These are phyloP conservation scores for Drosophila littoralis DNA, from an alignment of 1,140 invertebrate genomes.

Conservation along the genomic window DNA sequence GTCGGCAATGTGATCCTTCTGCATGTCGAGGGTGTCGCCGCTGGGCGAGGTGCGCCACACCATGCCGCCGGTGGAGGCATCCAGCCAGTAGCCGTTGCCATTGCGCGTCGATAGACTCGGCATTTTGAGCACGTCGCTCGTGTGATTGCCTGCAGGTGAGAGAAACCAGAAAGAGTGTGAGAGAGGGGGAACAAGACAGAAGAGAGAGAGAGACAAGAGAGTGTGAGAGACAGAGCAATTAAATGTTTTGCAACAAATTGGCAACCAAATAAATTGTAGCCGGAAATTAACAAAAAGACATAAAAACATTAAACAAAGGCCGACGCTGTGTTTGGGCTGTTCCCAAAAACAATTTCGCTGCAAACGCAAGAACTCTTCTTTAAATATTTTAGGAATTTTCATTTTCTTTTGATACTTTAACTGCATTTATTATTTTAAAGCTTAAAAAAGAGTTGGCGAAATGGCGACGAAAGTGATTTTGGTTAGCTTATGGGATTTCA, in stretches of 20 bases:
- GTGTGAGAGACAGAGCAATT: slow-evolving; percentile 66
- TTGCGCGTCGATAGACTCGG: slow-evolving; percentile 83
- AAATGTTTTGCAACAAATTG: slow-evolving; percentile 80
- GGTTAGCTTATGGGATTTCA: slow-evolving; percentile 25
- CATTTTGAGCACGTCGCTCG: slow-evolving; percentile 84
- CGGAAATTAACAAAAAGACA: slow-evolving; percentile 70
- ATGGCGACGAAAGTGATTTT: slow-evolving; percentile 42
- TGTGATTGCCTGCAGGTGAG: slow-evolving; percentile 78
- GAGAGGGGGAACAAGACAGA: too few species aligned
- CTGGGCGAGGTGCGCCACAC: slow-evolving; percentile 82
- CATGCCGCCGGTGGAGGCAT: slow-evolving; percentile 83
- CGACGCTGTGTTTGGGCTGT: not conserved
- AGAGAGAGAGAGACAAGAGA: slow-evolving; percentile 5
- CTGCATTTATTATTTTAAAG: not conserved
- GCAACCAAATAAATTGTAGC: slow-evolving; percentile 70
- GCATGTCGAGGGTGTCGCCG: slow-evolving; percentile 80
- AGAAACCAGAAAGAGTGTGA: not conserved
- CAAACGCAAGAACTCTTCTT: too few species aligned
- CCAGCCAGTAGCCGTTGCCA: slow-evolving; percentile 84
- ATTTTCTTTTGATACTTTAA: not conserved
- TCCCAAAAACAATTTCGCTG: slow-evolving; percentile 33
- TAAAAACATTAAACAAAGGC: slow-evolving; percentile 36
- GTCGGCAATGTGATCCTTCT: slow-evolving; percentile 84
- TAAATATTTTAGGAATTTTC: slow-evolving; percentile 2
- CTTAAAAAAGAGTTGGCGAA: slow-evolving; percentile 9